Percentiles rank a stretch among this genome's conserved stretches.
These are phyloP conservation scores for Agrilus mali DNA, from an alignment of 2,888 invertebrate genomes.

Conservation along the genomic window DNA sequence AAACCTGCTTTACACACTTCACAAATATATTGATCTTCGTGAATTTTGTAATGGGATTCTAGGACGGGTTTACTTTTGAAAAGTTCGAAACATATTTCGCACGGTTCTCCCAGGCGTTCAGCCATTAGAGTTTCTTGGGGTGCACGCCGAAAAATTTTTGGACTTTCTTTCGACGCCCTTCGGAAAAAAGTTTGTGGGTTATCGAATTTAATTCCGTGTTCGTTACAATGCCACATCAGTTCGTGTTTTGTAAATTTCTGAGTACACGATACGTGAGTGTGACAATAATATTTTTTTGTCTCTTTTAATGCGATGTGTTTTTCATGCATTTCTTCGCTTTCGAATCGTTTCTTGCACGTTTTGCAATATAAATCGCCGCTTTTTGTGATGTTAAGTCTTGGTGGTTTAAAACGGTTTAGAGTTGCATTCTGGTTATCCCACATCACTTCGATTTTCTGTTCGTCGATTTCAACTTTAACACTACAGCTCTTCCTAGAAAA, in stretches of 20 bases:
- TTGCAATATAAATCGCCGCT: not conserved
- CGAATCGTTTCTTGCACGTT: not conserved
- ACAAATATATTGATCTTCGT: conserved; percentile 18
- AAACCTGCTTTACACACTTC: conserved; percentile 18
- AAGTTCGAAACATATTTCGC: no score
- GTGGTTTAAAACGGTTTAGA: no score
- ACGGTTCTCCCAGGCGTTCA: no score
- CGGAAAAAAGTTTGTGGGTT: conserved; percentile 7
- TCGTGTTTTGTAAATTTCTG: conserved; percentile 6
- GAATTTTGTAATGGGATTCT: conserved; percentile 3
- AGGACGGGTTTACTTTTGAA: no score
- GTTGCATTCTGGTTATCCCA: no score
- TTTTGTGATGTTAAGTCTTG: no score
- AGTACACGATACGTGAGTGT: conserved; percentile 3
- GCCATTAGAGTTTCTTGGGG: conserved; percentile 2
- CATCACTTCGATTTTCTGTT: no score
- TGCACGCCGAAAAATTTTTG: no score
- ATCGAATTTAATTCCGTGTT: conserved; percentile 2
- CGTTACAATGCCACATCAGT: conserved; percentile 7
- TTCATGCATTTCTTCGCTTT: conserved; percentile 12
- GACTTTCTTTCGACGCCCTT: conserved; percentile 3
- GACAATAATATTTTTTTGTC: conserved; percentile 6
- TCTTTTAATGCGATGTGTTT: conserved; percentile 15
- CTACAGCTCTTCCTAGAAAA: no score
- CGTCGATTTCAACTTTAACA: no score